Evolutionary conservation across 2,113 vertebrate genomes (phyloP).

Genomic region (Myotis brandtii): DNA sequence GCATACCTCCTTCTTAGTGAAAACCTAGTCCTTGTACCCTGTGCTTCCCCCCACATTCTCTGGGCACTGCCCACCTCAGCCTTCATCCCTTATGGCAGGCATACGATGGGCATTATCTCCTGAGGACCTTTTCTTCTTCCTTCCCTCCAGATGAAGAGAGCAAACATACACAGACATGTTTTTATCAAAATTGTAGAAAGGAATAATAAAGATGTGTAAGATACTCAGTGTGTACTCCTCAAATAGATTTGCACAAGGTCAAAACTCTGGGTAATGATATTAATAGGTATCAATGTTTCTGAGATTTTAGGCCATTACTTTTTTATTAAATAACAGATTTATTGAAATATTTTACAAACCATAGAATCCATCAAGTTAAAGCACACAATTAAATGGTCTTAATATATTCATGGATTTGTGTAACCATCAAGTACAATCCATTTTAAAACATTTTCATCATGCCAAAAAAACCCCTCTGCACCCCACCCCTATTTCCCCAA

Average conservation of each 20-base stretch:
- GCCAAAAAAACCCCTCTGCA: background rate
- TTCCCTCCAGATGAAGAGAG: background rate
- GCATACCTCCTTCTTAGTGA: background rate
- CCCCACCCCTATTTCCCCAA: background rate
- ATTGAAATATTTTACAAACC: background rate
- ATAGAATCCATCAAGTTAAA: background rate
- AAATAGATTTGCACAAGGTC: background rate
- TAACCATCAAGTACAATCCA: background rate
- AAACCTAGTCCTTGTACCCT: background rate
- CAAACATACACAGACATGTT: accelerated
- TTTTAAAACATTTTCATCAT: background rate
- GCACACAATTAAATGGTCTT: background rate
- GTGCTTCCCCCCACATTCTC: background rate
- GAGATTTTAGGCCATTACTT: background rate
- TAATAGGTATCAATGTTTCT: too few species aligned
- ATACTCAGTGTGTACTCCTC: background rate
- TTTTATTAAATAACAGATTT: background rate
- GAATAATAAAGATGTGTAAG: background rate
- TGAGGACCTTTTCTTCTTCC: background rate
- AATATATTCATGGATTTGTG: background rate
- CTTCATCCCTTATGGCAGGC: background rate
- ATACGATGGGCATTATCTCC: background rate
- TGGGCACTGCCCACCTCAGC: background rate
- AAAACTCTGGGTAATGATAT: background rate
- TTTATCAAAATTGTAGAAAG: background rate